These are phyloP conservation scores for Squalus acanthias DNA, from an alignment of 2,797 vertebrate genomes.

Conservation along the genomic window DNA sequence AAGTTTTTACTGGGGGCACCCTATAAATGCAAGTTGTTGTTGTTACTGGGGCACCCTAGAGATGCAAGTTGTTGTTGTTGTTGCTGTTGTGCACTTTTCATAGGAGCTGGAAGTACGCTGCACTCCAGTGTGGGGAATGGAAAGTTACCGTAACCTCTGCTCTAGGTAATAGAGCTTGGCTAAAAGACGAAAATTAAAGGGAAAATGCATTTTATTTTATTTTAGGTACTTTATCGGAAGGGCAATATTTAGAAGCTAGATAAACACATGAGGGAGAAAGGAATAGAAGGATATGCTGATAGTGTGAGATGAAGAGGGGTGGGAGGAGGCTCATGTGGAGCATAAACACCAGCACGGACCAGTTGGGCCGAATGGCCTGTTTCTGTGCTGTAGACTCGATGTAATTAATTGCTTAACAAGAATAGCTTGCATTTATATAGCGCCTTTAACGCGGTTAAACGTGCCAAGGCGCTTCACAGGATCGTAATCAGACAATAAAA, in stretches of 20 bases:
- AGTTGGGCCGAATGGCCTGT: too few relatives aligned
- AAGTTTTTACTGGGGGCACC: neutral
- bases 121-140: neutral
- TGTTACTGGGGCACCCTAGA: neutral
- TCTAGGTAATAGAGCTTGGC: neutral
- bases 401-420: too few relatives aligned
- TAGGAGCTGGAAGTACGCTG: neutral
- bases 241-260: neutral
- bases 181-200: neutral
- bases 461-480: too few relatives aligned
- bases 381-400: too few relatives aligned
- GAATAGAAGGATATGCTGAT: too few relatives aligned
- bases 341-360: too few relatives aligned
- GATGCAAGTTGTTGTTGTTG: neutral
- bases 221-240: neutral
- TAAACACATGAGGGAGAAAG: too few relatives aligned
- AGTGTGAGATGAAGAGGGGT: too few relatives aligned
- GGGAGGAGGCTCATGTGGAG: too few relatives aligned
- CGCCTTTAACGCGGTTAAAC: too few relatives aligned
- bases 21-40: neutral
- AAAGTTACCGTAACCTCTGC: neutral
- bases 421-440: too few relatives aligned
- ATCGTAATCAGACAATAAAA: too few relatives aligned
- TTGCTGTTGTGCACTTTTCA: neutral
- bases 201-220: neutral